A percentile compares a stretch with the other conserved stretches of the same genome.
phyloP scores from a whole-genome alignment of 2,113 vertebrate species.

The Aythya baeri region DNA sequence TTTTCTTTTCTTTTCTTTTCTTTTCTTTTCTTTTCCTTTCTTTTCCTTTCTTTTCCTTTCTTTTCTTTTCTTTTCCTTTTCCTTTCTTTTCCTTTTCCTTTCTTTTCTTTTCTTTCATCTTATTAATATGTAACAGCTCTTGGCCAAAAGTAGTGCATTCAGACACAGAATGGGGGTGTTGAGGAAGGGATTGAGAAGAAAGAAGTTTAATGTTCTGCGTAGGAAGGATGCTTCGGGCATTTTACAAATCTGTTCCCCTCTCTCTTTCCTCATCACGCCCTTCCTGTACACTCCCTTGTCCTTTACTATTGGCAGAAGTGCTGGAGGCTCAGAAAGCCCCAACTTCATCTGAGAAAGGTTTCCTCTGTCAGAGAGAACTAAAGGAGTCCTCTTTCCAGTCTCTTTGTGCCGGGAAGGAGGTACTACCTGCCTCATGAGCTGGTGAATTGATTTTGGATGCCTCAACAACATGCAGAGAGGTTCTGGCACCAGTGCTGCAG shows the following conservation, averaged over 20 bases:
- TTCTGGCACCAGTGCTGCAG: not conserved
- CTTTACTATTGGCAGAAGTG: not conserved
- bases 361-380: not conserved
- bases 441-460: not conserved
- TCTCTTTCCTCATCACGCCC: accelerated
- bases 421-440: not conserved
- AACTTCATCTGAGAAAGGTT: not conserved
- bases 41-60: too few relatives aligned
- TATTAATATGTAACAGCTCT: not conserved
- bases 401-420: not conserved
- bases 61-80: too few relatives aligned
- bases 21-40: too few relatives aligned
- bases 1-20: too few relatives aligned
- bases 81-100: not conserved
- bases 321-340: not conserved
- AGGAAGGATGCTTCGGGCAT: not conserved
- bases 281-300: not conserved
- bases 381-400: not conserved
- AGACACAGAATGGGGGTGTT: not conserved
- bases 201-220: not conserved
- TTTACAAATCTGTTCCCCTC: not conserved
- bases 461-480: not conserved
- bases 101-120: not conserved
- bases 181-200: not conserved
- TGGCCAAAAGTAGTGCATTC: not conserved